Evolutionary conservation across 1,140 invertebrate genomes (phyloP).

Genomic region (Drosophila pruinosa): DNA sequence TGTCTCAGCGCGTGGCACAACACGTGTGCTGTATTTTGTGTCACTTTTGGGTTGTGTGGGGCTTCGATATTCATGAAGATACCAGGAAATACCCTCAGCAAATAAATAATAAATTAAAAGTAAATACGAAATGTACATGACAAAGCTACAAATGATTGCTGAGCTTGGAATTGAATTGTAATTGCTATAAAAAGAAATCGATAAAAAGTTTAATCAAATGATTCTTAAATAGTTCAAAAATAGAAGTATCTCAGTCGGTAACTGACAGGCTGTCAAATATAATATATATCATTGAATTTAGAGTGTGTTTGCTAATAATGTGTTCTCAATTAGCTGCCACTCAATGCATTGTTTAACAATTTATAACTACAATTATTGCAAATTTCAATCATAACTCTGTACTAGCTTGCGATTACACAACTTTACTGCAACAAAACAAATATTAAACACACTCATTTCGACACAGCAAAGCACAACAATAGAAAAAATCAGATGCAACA

Average conservation of each 20-base stretch:
- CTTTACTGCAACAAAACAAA: background rate
- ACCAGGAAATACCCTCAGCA: slow-evolving; percentile 20
- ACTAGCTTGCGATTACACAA: slow-evolving; percentile 19
- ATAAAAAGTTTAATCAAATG: background rate
- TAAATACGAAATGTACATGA: slow-evolving; percentile 18
- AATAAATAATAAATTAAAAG: slow-evolving; percentile 49
- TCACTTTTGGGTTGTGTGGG: slow-evolving; percentile 1
- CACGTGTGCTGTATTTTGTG: slow-evolving; percentile 53
- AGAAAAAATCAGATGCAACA: slow-evolving; percentile 16
- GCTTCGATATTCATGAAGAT: slow-evolving; percentile 11
- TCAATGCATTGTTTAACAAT: background rate
- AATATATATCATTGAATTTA: background rate
- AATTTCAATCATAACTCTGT: slow-evolving; percentile 9
- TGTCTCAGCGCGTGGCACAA: slow-evolving; percentile 53
- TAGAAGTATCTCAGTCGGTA: background rate
- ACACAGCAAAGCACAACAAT: slow-evolving; percentile 21
- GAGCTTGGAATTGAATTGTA: background rate
- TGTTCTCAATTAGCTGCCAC: background rate
- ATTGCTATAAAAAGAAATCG: background rate
- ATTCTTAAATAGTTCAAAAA: background rate
- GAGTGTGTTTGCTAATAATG: background rate
- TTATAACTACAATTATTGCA: slow-evolving; percentile 7
- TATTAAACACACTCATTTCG: background rate
- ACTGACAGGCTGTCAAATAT: background rate
- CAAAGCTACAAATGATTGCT: slow-evolving; percentile 2